These are phyloP conservation scores for Diplodus puntazzo DNA, from an alignment of 2,797 vertebrate genomes.

Conservation along the genomic window DNA sequence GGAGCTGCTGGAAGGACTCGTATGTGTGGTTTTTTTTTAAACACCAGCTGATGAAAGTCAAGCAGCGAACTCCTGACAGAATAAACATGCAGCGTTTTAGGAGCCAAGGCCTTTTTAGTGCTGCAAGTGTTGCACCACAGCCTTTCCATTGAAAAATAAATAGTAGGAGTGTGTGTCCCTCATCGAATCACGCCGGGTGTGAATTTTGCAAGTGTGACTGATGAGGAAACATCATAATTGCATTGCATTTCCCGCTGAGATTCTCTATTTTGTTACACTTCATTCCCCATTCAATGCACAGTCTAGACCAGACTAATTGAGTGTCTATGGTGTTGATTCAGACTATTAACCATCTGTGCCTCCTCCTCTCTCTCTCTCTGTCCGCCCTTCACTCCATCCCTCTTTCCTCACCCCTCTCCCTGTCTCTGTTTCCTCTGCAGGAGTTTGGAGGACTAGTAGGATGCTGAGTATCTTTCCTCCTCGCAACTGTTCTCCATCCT, in stretches of 20 bases:
- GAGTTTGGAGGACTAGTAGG: constrained; percentile 79
- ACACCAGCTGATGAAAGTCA: background rate
- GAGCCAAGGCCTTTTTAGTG: background rate
- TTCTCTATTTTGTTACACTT: constrained; percentile 54
- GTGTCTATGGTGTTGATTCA: constrained; percentile 56
- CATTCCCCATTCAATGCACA: constrained; percentile 56
- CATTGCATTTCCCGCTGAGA: constrained; percentile 52
- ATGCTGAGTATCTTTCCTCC: constrained; percentile 83
- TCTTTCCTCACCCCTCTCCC: constrained; percentile 11
- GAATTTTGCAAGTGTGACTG: constrained; percentile 27
- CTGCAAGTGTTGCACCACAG: constrained; percentile 1
- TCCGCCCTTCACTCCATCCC: constrained; percentile 13
- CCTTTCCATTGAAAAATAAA: background rate
- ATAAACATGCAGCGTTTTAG: background rate
- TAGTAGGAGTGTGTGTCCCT: background rate
- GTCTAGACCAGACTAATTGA: constrained; percentile 66
- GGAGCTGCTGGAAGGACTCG: background rate
- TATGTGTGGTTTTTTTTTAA: background rate
- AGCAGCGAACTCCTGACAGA: background rate
- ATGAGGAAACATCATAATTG: constrained; percentile 54
- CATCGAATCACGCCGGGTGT: background rate
- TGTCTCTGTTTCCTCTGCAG: constrained; percentile 54
- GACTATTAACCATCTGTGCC: constrained; percentile 72
- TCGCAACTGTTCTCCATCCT: constrained; percentile 67
- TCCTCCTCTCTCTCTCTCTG: constrained; percentile 26